phyloP scores from a whole-genome alignment of 1,140 invertebrate species.

The Pinna nobilis region DNA sequence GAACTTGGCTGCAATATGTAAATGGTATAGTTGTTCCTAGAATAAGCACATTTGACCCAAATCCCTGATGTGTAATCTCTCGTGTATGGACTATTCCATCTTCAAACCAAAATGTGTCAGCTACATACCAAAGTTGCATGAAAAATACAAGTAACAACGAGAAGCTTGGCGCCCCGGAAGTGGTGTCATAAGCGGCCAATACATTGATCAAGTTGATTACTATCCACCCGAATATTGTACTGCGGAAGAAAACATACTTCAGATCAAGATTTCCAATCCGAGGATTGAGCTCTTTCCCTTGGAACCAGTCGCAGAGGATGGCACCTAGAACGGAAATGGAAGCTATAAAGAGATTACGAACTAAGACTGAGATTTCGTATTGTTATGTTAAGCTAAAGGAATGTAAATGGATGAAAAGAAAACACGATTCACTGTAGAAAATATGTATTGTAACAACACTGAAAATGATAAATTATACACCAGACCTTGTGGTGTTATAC shows the following conservation, averaged over 20 bases:
- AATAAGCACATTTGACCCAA: slow-evolving; percentile 79
- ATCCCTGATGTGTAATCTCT: slow-evolving; percentile 82
- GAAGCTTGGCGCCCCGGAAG: slow-evolving; percentile 64
- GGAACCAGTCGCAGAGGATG: slow-evolving; percentile 84
- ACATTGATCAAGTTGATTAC: slow-evolving; percentile 74
- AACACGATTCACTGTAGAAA: neutral
- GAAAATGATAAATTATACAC: no score
- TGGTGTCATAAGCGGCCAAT: slow-evolving; percentile 62
- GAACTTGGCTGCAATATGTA: slow-evolving; percentile 73
- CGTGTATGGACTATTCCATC: slow-evolving; percentile 79
- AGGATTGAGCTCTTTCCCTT: slow-evolving; percentile 86
- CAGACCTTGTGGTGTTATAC: neutral
- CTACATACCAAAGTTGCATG: slow-evolving; percentile 79
- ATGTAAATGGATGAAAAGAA: neutral
- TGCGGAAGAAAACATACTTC: slow-evolving; percentile 79
- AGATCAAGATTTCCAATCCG: slow-evolving; percentile 81
- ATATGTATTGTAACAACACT: no score
- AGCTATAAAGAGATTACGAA: no score
- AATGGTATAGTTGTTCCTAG: slow-evolving; percentile 80
- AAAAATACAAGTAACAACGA: slow-evolving; percentile 74
- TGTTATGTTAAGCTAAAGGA: no score
- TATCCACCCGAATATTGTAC: slow-evolving; percentile 75
- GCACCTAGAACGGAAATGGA: slow-evolving; percentile 75
- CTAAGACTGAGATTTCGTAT: no score
- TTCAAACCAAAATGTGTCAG: slow-evolving; percentile 80